Evolutionary conservation across 2,797 vertebrate genomes (phyloP).

Genomic region (Poecile montanus): DNA sequence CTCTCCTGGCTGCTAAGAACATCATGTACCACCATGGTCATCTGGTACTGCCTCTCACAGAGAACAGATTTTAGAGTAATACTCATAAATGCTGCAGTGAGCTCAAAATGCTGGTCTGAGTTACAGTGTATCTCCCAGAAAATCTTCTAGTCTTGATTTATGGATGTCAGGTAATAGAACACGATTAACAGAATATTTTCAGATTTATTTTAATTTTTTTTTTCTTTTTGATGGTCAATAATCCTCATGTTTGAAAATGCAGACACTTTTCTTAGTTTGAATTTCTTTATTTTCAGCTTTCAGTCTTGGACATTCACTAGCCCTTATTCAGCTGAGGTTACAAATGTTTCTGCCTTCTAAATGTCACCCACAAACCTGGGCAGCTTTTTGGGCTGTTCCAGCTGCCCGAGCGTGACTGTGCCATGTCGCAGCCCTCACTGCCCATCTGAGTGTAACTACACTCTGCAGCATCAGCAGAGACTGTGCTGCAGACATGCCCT

Average conservation of each 20-base stretch:
- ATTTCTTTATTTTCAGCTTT: neutral
- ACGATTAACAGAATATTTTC: neutral
- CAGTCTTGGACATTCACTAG: fast-evolving
- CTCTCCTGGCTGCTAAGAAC: neutral
- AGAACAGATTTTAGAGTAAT: neutral
- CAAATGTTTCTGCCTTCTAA: neutral
- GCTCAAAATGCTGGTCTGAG: neutral
- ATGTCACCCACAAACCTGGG: neutral
- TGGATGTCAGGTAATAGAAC: neutral
- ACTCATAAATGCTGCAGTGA: neutral
- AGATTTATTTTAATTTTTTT: no score
- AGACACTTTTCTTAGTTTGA: neutral
- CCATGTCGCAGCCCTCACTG: neutral
- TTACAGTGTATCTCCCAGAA: neutral
- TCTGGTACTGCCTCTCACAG: neutral
- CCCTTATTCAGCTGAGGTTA: neutral
- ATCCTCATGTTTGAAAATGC: neutral
- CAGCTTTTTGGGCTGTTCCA: neutral
- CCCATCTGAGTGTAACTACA: neutral
- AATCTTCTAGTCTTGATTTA: neutral
- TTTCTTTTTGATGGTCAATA: neutral
- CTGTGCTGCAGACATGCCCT: neutral
- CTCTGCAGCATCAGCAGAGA: neutral
- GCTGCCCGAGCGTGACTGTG: neutral
- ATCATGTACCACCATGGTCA: neutral